phyloP scores from a whole-genome alignment of 2,888 invertebrate species.

The Lepidocyrtinus sp. region DNA sequence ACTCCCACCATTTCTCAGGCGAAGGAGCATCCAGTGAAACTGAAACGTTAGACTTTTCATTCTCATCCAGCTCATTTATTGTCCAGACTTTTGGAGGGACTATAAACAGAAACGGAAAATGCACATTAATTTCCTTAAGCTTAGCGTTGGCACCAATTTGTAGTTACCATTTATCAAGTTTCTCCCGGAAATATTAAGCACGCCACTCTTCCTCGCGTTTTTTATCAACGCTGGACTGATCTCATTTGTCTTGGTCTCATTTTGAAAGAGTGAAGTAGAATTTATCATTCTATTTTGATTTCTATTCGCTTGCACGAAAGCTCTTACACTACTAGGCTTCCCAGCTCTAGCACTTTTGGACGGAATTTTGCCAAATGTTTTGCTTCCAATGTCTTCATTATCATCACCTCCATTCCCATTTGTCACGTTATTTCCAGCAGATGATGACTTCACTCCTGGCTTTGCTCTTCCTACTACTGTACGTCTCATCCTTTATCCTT shows the following conservation, averaged over 20 bases:
- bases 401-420: constrained; percentile 34
- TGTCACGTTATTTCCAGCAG: constrained; percentile 6
- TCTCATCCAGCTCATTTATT: constrained; percentile 68
- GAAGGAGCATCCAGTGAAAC: constrained; percentile 67
- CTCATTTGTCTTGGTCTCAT: constrained; percentile 80
- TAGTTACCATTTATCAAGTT: constrained; percentile 84
- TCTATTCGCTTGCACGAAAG: constrained; percentile 64
- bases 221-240: constrained; percentile 82
- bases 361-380: constrained; percentile 38
- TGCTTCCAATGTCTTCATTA: constrained; percentile 31
- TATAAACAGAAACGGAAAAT: constrained; percentile 23
- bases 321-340: constrained; percentile 49
- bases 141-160: too few species aligned
- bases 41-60: constrained; percentile 63
- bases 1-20: constrained; percentile 69
- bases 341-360: not conserved
- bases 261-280: constrained; percentile 70
- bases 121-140: constrained; percentile 2
- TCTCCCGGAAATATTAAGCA: constrained; percentile 83
- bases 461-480: constrained; percentile 20
- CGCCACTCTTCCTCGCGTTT: constrained; percentile 85
- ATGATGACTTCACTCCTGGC: not conserved
- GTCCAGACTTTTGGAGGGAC: constrained; percentile 67
- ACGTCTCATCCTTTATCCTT: too few species aligned
- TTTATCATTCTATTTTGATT: constrained; percentile 54